phyloP scores from a whole-genome alignment of 2,888 invertebrate species.

The Globia sparganii region DNA sequence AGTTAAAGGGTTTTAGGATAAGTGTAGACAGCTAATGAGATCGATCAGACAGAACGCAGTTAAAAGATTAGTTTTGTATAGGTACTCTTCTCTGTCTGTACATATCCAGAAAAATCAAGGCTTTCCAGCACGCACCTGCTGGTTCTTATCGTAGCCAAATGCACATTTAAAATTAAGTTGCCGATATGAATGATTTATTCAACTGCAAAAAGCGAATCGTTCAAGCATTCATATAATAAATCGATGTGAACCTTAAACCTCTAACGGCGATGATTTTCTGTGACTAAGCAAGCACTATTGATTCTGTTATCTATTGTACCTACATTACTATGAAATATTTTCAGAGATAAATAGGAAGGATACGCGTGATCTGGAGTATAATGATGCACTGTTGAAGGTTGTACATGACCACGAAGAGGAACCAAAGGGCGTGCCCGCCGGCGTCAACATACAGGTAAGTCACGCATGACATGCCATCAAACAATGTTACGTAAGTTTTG shows the following conservation, averaged over 20 bases:
- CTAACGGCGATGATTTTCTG: not conserved
- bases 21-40: not conserved
- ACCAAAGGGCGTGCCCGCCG: conserved; percentile 84
- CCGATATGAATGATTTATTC: conserved; percentile 12
- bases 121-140: not conserved
- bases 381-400: conserved; percentile 83
- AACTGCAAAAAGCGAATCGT: conserved; percentile 14
- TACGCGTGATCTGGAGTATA: conserved; percentile 81
- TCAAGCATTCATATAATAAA: conserved; percentile 8
- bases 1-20: not conserved
- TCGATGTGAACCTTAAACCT: conserved; percentile 51
- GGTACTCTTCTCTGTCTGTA: not conserved
- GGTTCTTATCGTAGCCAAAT: conserved; percentile 10
- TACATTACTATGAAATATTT: conserved; percentile 53
- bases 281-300: conserved; percentile 38
- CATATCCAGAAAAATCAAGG: not conserved
- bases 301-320: conserved; percentile 40
- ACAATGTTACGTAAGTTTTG: conserved; percentile 23
- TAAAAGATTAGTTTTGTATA: not conserved
- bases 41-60: not conserved
- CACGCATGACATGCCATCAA: conserved; percentile 25
- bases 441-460: conserved; percentile 85
- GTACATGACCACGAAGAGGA: conserved; percentile 83
- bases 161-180: conserved; percentile 5
- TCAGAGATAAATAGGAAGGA: conserved; percentile 77